A percentile compares a stretch with the other conserved stretches of the same genome.
These are phyloP conservation scores for Agrilus biguttatus DNA, from an alignment of 2,888 invertebrate genomes.

Conservation along the genomic window DNA sequence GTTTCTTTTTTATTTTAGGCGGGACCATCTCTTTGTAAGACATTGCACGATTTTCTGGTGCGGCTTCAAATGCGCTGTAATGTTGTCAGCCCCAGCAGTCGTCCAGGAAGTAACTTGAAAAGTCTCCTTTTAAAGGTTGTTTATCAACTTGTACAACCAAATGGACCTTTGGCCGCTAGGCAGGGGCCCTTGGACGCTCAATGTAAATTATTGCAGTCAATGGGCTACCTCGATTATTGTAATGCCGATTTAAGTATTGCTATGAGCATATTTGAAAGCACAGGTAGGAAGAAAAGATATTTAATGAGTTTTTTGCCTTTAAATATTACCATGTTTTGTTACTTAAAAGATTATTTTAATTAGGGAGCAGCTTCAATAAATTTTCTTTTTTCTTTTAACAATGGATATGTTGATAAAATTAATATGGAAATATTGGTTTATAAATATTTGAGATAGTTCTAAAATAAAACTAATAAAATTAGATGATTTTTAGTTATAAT, in stretches of 20 bases:
- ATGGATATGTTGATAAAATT: no score
- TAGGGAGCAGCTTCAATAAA: no score
- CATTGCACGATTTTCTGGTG: constrained; percentile 55
- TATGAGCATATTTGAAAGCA: constrained; percentile 58
- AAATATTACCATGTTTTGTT: no score
- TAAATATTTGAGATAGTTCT: no score
- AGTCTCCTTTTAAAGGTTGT: constrained; percentile 55
- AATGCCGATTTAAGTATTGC: constrained; percentile 56
- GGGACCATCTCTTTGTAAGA: constrained; percentile 61
- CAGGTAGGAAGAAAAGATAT: constrained; percentile 33
- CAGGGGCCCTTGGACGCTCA: constrained; percentile 62
- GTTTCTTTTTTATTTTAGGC: constrained; percentile 37
- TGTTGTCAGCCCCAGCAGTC: constrained; percentile 38
- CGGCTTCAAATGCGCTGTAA: constrained; percentile 54
- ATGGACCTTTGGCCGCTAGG: constrained; percentile 45
- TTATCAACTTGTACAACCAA: constrained; percentile 53
- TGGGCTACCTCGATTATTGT: constrained; percentile 49
- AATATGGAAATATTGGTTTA: no score
- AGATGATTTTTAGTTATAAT: no score
- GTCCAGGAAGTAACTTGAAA: constrained; percentile 42
- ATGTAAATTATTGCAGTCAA: constrained; percentile 51
- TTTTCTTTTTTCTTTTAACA: no score
- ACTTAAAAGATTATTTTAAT: no score
- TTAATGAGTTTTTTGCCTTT: no score
- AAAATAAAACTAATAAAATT: no score